Evolutionary conservation across 2,797 vertebrate genomes (phyloP).

Genomic region (Lophius americanus): DNA sequence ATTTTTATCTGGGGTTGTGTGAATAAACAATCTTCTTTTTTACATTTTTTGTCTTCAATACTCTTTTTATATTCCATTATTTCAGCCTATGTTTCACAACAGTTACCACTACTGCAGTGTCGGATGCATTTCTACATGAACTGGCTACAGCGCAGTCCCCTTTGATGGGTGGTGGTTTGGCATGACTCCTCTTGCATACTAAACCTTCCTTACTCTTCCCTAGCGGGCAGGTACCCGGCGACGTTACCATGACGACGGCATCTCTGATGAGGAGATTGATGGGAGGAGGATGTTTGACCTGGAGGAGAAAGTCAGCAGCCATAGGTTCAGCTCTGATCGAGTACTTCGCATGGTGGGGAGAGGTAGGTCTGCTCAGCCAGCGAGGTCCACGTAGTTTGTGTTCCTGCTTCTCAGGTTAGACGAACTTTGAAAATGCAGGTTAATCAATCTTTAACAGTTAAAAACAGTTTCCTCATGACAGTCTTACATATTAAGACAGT

Average conservation of each 20-base stretch:
- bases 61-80: too few species aligned
- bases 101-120: too few species aligned
- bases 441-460: too few species aligned
- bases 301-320: conserved; percentile 92
- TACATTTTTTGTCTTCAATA: too few species aligned
- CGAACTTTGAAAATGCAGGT: neutral
- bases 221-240: conserved; percentile 93
- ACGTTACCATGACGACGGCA: conserved; percentile 95
- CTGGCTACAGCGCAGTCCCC: too few species aligned
- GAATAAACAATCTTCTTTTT: too few species aligned
- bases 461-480: neutral
- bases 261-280: conserved; percentile 97
- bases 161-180: too few species aligned
- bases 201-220: neutral
- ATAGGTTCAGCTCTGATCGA: conserved; percentile 89
- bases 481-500: neutral
- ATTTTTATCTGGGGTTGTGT: too few species aligned
- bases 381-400: neutral
- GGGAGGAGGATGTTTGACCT: conserved; percentile 95
- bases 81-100: too few species aligned
- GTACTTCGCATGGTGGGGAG: conserved; percentile 93
- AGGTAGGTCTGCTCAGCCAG: conserved; percentile 76
- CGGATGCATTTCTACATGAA: too few species aligned
- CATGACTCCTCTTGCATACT: neutral
- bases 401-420: neutral